Percentiles rank a stretch among this genome's conserved stretches.
Conservation (phyloP, 1,140 invertebrate species). For the Magallana angulata region DNA sequence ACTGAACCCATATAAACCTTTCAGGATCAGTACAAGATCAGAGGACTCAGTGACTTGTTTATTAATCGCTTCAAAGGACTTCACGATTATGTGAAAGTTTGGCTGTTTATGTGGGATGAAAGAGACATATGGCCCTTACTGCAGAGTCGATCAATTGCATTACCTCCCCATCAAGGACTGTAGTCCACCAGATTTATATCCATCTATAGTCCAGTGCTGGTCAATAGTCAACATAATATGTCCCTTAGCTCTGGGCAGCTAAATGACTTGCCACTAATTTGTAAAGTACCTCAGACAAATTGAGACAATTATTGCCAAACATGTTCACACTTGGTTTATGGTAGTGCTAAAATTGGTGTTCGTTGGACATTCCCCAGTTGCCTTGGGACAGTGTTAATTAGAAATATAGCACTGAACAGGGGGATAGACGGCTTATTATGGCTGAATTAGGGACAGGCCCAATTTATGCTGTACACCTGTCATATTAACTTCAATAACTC, state of each 20-base stretch:
- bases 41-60: too few species aligned
- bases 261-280: constrained; percentile 17
- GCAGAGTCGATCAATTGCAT: too few species aligned
- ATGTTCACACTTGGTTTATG: constrained; percentile 27
- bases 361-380: background rate
- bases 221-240: background rate
- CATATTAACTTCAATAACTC: constrained; percentile 26
- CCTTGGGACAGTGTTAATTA: constrained; percentile 19
- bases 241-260: background rate
- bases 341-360: constrained; percentile 19
- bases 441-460: background rate
- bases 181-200: background rate
- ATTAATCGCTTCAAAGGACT: too few species aligned
- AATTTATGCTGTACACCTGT: background rate
- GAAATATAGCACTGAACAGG: background rate
- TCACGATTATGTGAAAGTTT: too few species aligned
- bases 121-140: too few species aligned
- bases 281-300: constrained; percentile 19
- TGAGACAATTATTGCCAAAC: constrained; percentile 29
- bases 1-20: too few species aligned
- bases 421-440: constrained; percentile 24
- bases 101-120: too few species aligned
- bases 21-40: too few species aligned
- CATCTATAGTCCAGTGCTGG: background rate
- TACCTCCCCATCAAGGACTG: background rate